Evolutionary conservation across 2,113 vertebrate species (phyloP).

Genomic region (Bos indicus): DNA sequence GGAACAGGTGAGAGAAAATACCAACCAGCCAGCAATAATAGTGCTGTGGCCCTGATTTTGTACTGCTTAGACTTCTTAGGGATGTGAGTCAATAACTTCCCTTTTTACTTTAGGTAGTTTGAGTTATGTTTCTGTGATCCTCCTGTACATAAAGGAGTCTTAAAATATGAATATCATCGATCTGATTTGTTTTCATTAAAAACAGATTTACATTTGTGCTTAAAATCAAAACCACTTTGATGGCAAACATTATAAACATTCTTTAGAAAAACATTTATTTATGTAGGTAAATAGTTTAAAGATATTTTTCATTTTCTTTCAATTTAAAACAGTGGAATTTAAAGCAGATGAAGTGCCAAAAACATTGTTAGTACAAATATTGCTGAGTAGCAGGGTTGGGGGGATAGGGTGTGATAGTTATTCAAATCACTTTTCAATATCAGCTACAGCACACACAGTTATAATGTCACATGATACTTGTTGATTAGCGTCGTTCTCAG

Average conservation of each 20-base stretch:
- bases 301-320: constrained; percentile 16
- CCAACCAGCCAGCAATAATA: not conserved
- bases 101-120: not conserved
- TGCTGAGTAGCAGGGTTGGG: not conserved
- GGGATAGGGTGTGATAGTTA: not conserved
- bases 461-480: not conserved
- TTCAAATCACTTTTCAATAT: not conserved
- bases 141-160: not conserved
- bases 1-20: not conserved
- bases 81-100: not conserved
- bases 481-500: not conserved
- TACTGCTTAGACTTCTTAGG: not conserved
- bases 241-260: not conserved
- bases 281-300: not conserved
- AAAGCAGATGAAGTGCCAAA: not conserved
- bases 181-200: constrained; percentile 7
- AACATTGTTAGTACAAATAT: not conserved
- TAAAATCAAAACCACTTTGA: constrained; percentile 14
- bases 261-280: constrained; percentile 11
- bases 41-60: not conserved
- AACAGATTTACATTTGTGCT: not conserved
- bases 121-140: not conserved
- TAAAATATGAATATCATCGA: not conserved
- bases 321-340: not conserved
- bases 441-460: not conserved